phyloP scores from a whole-genome alignment of 2,113 vertebrate genomes.

The Rhipidura dahli region DNA sequence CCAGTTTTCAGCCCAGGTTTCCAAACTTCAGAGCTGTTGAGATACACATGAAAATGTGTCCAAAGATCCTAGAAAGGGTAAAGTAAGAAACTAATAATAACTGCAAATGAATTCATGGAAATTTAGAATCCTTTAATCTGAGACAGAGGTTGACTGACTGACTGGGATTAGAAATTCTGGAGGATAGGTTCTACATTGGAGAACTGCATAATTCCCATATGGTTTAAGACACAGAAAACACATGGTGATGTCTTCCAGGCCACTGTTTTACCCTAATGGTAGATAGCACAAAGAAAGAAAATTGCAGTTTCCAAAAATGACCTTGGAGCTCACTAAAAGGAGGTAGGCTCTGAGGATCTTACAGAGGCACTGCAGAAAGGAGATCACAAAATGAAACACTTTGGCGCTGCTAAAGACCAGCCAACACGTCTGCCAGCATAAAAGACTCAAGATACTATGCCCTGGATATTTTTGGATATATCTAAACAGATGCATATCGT shows the following conservation, averaged over 20 bases:
- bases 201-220: background rate
- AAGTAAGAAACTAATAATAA: background rate
- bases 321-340: background rate
- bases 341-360: background rate
- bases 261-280: background rate
- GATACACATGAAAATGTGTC: background rate
- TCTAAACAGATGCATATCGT: background rate
- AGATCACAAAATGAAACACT: background rate
- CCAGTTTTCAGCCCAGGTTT: background rate
- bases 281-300: background rate
- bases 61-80: background rate
- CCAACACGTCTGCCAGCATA: background rate
- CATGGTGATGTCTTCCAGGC: background rate
- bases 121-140: background rate
- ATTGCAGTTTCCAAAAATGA: background rate
- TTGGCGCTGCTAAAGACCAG: background rate
- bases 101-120: background rate
- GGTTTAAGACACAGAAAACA: background rate
- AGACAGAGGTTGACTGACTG: background rate
- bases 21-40: background rate
- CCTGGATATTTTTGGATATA: background rate
- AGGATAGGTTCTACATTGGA: background rate
- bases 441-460: background rate
- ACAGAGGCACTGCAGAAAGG: background rate
- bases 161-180: background rate